Evolutionary conservation across 2,113 vertebrate species (phyloP), one percentile per base, ranked within the genome.

Genomic region (Peromyscus leucopus): DNA sequence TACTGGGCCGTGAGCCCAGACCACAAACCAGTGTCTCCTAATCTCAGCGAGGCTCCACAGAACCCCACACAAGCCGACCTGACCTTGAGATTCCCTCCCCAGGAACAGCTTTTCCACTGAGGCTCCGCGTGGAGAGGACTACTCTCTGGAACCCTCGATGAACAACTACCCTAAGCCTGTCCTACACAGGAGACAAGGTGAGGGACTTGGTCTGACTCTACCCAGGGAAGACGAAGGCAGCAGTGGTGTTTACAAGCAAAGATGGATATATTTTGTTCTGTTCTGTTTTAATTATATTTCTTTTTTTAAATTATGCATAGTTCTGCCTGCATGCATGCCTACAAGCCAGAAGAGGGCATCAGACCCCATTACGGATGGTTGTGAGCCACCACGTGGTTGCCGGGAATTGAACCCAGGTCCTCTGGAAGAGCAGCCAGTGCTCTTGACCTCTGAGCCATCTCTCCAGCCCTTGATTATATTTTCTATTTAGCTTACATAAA

Each of bases 181-280:
- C 36, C n/a, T n/a, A 71, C 4, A 2, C 17, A 22, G 10, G 48
- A 57, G 74, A 87, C 10, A 24, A 24, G 33, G 22, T 10, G 12
- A 46, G 36, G 28, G 1, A n/a, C 19, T 13, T 57, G 31, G 4
- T 0, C 0, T 46, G 63, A 39, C 11, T 0, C 0, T 55, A 15
- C 26, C 39, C 1, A 31, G 36, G 51, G 48, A 48, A 12, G 57
- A 63, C 36, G 48, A 76, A 48, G 21, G 16, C 6, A 6, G 17
- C 39, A n/a, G 22, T 4, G 4, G 55, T 7, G 72, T 26, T 10
- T 12, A 31, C 0, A 33, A 51, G 59, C 71, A 76, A 59, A 1
- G 4, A 46, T 0, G 19, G 36, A 17, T 7, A 55, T 42, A 19
- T 26, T 16, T n/a, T 83, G 17, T 13, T 83, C 31, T 57, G 36